phyloP scores from a whole-genome alignment of 2,113 vertebrate genomes.

The Hippocampus guttulatus region DNA sequence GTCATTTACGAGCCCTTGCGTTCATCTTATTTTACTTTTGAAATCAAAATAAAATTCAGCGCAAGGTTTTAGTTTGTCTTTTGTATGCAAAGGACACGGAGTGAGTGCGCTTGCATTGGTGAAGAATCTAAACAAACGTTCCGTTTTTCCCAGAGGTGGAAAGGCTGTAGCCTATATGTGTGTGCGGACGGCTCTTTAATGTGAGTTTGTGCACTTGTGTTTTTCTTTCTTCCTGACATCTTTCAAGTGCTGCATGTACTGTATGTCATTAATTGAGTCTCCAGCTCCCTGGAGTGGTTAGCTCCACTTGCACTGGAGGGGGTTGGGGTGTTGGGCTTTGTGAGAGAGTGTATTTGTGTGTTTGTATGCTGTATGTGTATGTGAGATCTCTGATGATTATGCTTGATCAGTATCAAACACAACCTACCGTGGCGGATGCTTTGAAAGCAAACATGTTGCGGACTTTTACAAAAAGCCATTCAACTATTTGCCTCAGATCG shows the following conservation, averaged over 20 bases:
- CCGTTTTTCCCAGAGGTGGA: conserved; percentile 38
- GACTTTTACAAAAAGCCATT: conserved; percentile 32
- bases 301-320: conserved; percentile 50
- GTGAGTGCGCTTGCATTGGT: background rate
- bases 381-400: conserved; percentile 57
- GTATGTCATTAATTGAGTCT: conserved; percentile 71
- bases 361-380: conserved; percentile 9
- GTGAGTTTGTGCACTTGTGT: conserved; percentile 53
- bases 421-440: conserved; percentile 63
- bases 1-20: background rate
- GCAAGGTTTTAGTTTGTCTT: background rate
- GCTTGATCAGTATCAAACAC: conserved; percentile 72
- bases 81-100: background rate
- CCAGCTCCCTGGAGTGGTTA: conserved; percentile 70
- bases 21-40: background rate
- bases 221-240: conserved; percentile 59
- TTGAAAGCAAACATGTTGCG: conserved; percentile 66
- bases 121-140: conserved; percentile 10
- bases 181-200: conserved; percentile 52
- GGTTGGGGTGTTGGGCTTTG: conserved; percentile 45
- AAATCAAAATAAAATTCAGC: too few species aligned
- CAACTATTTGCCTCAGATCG: conserved; percentile 53
- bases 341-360: conserved; percentile 26
- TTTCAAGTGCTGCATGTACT: conserved; percentile 64
- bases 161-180: conserved; percentile 19